Base-by-base conservation (phyloP, 2,888 invertebrate genomes). In the Gerris lacustris region DNA sequence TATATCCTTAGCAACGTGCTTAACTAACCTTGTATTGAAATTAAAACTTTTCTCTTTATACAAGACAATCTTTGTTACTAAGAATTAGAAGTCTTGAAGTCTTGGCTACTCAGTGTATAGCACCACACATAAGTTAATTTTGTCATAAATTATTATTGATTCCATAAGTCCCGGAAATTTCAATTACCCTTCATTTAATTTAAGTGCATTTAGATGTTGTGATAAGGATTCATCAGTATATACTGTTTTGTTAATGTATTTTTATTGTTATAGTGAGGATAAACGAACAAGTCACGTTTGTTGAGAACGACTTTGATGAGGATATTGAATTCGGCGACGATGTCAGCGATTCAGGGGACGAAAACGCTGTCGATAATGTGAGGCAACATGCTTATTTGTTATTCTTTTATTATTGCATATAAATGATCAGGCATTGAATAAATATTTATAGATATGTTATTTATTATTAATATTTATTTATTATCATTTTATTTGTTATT, bases 251-350 rank as follows among this genome's bases (percentile, higher is more conserved):
- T 55, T 55, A 2, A 55, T 55, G 5, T 55, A 11, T 9, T 9
- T 69, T 75, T 73, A 75, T 76, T 73, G 45, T 78, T 80, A 67
- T 76, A 82, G 94, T 94, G 77, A 93, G 96, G 82, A 96, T 97
- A 85, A 96, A 95, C 82, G 96, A 96, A 80, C 94, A 92, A 75
- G 93, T 94, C 78, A 94, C 94, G 74, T 95, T 95, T 81, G 92
- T 94, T 76, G 94, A 94, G 79, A 94, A 94, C 82, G 95, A 94
- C 77, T 88, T 93, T 79, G 96, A 96, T 82, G 96, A 96, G 81
- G 95, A 96, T 81, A 96, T 96, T 82, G 94, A 95, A 81, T 96
- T 96, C 79, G 95, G 94, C 76, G 95, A 96, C 83, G 92, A 94
- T 83, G 92, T 94, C 80, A 92, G 92, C 81, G 92, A 92, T 78